Evolutionary conservation across 2,113 vertebrate genomes (phyloP).

Genomic region (crab-eating macaque (Macaca fascicularis)): T2T-MFA8v1.1 NC_088392.1:64658001-64658500

Average conservation of each 20-base stretch:
- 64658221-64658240: not conserved
- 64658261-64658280: conserved; percentile 62
- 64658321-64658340: conserved; percentile 44
- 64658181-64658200: conserved; percentile 54
- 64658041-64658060: not conserved
- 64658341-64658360: conserved; percentile 29
- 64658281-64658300: conserved; percentile 2
- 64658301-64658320: not conserved
- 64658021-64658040: conserved; percentile 49
- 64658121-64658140: not conserved
- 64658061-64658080: not conserved
- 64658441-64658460: conserved; percentile 77
- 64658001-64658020: conserved; percentile 70
- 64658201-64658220: conserved; percentile 20
- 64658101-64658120: not conserved
- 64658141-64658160: conserved; percentile 19
- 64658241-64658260: conserved; percentile 22
- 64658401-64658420: conserved; percentile 12
- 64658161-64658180: conserved; percentile 44
- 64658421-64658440: conserved; percentile 72
- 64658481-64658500: conserved; percentile 75
- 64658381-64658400: conserved; percentile 58
- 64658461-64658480: conserved; percentile 78
- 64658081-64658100: not conserved
- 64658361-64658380: conserved; percentile 62